A percentile compares a stretch with the other conserved stretches of the same genome.
Conservation (phyloP, 2,888 invertebrate genomes). For the Plebejus anna region DNA sequence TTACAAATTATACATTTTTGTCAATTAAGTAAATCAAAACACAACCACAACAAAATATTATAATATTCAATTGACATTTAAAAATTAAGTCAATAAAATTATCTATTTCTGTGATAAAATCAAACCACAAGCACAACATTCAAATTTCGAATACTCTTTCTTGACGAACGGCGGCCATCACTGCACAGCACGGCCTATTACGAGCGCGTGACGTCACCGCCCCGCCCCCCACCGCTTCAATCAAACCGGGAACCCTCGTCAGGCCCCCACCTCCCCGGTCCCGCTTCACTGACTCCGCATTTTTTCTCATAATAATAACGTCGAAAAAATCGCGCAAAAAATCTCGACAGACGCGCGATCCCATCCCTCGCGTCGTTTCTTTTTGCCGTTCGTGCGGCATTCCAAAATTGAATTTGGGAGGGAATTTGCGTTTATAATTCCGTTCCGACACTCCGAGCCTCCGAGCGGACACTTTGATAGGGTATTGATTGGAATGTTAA, state of each 20-base stretch:
- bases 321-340: conserved; percentile 78
- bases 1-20: no score
- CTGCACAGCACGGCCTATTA: conserved; percentile 77
- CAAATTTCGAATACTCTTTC: conserved; percentile 55
- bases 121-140: conserved; percentile 1
- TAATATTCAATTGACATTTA: not conserved
- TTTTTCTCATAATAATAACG: conserved; percentile 80
- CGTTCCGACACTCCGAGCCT: conserved; percentile 5
- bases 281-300: conserved; percentile 78
- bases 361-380: conserved; percentile 65
- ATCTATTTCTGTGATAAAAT: not conserved
- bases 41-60: no score
- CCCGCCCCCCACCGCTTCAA: conserved; percentile 77
- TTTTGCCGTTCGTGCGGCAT: conserved; percentile 53
- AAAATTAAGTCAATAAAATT: not conserved
- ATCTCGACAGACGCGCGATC: conserved; percentile 73
- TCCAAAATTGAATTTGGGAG: conserved; percentile 57
- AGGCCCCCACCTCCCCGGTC: conserved; percentile 73
- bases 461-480: conserved; percentile 13
- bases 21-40: not conserved
- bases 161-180: conserved; percentile 79
- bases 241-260: conserved; percentile 79
- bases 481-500: conserved; percentile 12
- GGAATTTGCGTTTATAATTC: conserved; percentile 32
- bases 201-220: conserved; percentile 79